phyloP scores from a whole-genome alignment of 2,113 vertebrate genomes.

The Propithecus coquereli region DNA sequence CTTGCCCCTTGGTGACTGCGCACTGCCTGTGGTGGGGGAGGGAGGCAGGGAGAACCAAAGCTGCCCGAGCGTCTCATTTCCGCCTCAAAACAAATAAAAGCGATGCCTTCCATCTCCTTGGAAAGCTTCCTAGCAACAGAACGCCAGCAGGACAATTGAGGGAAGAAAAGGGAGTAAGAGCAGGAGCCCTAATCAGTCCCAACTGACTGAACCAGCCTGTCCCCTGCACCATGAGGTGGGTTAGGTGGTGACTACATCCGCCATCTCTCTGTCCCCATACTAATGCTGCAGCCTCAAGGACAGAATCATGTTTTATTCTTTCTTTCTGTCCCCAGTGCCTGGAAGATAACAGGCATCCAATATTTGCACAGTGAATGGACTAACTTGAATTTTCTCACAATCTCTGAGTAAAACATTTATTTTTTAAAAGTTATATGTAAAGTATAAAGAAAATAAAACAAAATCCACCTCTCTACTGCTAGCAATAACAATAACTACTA shows the following conservation, averaged over 20 bases:
- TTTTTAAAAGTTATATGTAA: neutral
- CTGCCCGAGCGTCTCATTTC: neutral
- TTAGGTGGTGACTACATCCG: neutral
- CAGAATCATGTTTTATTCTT: neutral
- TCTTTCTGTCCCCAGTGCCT: neutral
- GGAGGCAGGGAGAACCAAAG: neutral
- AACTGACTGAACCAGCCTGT: neutral
- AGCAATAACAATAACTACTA: neutral
- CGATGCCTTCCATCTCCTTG: neutral
- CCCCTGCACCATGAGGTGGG: neutral
- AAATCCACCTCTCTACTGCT: neutral
- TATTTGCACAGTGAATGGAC: neutral
- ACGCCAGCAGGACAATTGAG: neutral
- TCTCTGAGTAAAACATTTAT: neutral
- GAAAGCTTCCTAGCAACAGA: neutral
- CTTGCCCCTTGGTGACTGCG: neutral
- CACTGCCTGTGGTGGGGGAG: accelerated
- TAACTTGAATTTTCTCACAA: neutral
- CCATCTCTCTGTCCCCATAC: neutral
- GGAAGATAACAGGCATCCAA: neutral
- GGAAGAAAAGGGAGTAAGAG: neutral
- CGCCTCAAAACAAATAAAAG: neutral
- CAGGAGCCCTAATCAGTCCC: neutral
- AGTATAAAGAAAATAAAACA: neutral
- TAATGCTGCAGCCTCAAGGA: neutral